phyloP scores from a whole-genome alignment of 2,113 vertebrate genomes.

The Pao palembangensis region DNA sequence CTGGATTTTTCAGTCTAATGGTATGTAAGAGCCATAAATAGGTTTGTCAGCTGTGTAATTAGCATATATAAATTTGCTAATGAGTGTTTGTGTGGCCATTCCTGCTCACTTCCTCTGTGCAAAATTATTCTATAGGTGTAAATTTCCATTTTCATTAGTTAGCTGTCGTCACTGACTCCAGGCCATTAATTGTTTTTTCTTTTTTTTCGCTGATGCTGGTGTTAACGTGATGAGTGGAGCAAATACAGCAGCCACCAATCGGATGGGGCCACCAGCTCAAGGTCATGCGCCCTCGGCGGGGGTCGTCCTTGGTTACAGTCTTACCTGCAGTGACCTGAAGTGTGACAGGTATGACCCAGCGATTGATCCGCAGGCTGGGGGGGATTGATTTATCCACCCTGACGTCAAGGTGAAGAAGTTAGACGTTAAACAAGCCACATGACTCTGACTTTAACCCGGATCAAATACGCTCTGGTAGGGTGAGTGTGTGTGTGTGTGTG shows the following conservation, averaged over 20 bases:
- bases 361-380: slow-evolving; percentile 25
- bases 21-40: background rate
- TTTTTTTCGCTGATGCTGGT: slow-evolving; percentile 23
- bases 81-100: slow-evolving; percentile 31
- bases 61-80: slow-evolving; percentile 10
- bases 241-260: slow-evolving; percentile 1
- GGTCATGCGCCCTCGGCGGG: slow-evolving; percentile 16
- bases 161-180: slow-evolving; percentile 33
- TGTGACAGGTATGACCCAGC: slow-evolving; percentile 8
- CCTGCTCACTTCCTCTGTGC: slow-evolving; percentile 6
- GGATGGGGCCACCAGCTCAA: slow-evolving; percentile 5
- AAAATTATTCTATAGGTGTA: slow-evolving; percentile 36
- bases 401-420: slow-evolving; percentile 18
- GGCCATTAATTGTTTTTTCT: slow-evolving; percentile 48
- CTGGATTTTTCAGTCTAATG: background rate
- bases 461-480: no score
- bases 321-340: slow-evolving; percentile 9
- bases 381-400: slow-evolving; percentile 25
- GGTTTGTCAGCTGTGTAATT: slow-evolving; percentile 20
- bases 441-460: background rate
- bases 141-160: slow-evolving; percentile 59
- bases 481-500: slow-evolving; percentile 2
- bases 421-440: slow-evolving; percentile 17
- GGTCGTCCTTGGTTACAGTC: background rate
- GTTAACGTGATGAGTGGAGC: slow-evolving; percentile 24